These are phyloP conservation scores for Synanthedon myopaeformis DNA, from an alignment of 2,888 invertebrate species.

Conservation along the genomic window DNA sequence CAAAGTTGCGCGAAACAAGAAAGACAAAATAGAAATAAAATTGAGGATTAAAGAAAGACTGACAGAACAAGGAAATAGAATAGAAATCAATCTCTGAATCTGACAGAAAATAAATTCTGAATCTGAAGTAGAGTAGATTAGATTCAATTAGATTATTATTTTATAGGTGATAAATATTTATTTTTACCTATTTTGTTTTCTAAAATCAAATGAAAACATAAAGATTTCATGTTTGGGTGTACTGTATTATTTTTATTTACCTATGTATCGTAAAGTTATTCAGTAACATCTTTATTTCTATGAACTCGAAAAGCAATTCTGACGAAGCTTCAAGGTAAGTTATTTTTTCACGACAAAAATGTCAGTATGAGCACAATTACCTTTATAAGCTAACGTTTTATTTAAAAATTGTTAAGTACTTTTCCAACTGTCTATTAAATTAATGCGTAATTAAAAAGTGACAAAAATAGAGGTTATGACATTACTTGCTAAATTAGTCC, in stretches of 20 bases:
- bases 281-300: slow-evolving; percentile 57
- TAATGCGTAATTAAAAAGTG: slow-evolving; percentile 22
- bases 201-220: slow-evolving; percentile 19
- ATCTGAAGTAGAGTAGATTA: too few species aligned
- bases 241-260: slow-evolving; percentile 35
- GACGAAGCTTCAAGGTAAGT: slow-evolving; percentile 70
- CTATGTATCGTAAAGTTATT: slow-evolving; percentile 31
- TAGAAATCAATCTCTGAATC: too few species aligned
- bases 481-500: slow-evolving; percentile 63
- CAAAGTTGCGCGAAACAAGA: too few species aligned
- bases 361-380: too few species aligned
- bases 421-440: slow-evolving; percentile 5
- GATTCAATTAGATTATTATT: slow-evolving; percentile 27
- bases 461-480: slow-evolving; percentile 36
- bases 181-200: slow-evolving; percentile 42
- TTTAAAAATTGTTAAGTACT: too few species aligned
- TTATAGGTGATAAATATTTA: slow-evolving; percentile 24
- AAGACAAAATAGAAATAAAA: too few species aligned
- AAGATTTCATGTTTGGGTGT: slow-evolving; percentile 27
- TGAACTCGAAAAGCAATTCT: slow-evolving; percentile 68
- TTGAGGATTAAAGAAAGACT: too few species aligned
- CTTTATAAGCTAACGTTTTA: too few species aligned
- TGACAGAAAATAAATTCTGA: slow-evolving; percentile 3
- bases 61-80: too few species aligned
- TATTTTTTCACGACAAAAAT: not conserved